Percentiles rank a stretch among this genome's conserved stretches.
Conservation (phyloP, 2,888 invertebrate genomes). For the Lasioglossum calceatum region DNA sequence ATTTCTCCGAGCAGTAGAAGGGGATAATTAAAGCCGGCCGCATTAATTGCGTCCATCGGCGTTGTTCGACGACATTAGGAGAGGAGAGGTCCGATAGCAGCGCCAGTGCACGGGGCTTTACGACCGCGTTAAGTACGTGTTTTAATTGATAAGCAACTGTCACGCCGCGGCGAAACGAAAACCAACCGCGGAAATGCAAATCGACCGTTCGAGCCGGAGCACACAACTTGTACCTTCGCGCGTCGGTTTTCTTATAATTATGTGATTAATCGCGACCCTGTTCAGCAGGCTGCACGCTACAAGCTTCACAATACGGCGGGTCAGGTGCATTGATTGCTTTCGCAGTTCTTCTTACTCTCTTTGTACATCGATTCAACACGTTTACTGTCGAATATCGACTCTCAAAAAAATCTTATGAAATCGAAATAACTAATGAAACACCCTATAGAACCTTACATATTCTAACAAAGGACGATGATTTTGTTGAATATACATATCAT, state of each 20-base stretch:
- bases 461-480: neutral
- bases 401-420: neutral
- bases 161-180: neutral
- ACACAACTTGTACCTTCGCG: slow-evolving; percentile 11
- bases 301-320: neutral
- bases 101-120: slow-evolving; percentile 9
- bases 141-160: slow-evolving; percentile 41
- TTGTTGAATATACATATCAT: too few relatives aligned
- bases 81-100: slow-evolving; percentile 21
- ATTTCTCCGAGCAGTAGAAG: slow-evolving; percentile 13
- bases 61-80: slow-evolving; percentile 41
- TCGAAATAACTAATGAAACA: neutral
- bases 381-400: neutral
- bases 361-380: neutral
- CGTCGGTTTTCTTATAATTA: neutral
- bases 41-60: slow-evolving; percentile 62
- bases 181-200: slow-evolving; percentile 14
- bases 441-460: neutral
- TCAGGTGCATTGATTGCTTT: neutral
- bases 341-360: neutral
- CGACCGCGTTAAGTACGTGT: slow-evolving; percentile 5
- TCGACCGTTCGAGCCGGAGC: neutral
- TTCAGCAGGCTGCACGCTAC: neutral
- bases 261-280: slow-evolving; percentile 9
- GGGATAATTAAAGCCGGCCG: slow-evolving; percentile 63